These are phyloP conservation scores for Troilus luridus DNA, from an alignment of 2,888 invertebrate genomes.

Conservation along the genomic window DNA sequence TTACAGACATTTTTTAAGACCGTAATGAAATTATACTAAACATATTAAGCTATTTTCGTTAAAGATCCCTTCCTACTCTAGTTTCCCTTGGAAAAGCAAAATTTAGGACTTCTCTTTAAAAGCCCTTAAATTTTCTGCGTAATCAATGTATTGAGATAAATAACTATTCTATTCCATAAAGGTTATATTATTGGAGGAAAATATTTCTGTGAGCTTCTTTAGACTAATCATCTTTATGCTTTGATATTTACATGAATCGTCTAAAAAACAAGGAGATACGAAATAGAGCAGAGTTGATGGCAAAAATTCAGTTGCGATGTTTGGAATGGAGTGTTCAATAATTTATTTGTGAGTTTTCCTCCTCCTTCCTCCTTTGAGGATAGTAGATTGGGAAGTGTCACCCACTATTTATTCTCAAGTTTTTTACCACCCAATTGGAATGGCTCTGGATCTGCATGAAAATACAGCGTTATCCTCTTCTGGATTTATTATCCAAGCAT, in stretches of 20 bases:
- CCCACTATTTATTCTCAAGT: conserved; percentile 1
- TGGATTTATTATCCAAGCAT: neutral
- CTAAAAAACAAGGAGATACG: neutral
- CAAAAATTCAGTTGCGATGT: neutral
- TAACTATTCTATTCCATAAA: too few species aligned
- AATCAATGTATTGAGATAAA: too few species aligned
- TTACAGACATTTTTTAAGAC: too few species aligned
- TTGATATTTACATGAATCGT: neutral
- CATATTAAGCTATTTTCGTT: too few species aligned
- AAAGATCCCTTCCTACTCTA: too few species aligned
- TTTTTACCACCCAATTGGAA: neutral
- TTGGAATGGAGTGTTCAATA: neutral
- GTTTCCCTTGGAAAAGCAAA: too few species aligned
- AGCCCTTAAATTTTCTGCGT: too few species aligned
- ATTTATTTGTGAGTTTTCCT: conserved; percentile 7
- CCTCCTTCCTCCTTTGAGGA: neutral
- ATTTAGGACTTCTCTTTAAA: too few species aligned
- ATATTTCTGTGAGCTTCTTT: too few species aligned
- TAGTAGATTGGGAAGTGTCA: neutral
- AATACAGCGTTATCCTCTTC: neutral
- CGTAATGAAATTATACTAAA: too few species aligned
- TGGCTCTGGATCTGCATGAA: neutral
- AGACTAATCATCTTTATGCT: neutral
- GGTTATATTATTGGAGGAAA: too few species aligned
- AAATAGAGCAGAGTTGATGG: neutral